Base-by-base conservation (phyloP, 2,113 vertebrate genomes). In the Mionectes macconnelli region DNA sequence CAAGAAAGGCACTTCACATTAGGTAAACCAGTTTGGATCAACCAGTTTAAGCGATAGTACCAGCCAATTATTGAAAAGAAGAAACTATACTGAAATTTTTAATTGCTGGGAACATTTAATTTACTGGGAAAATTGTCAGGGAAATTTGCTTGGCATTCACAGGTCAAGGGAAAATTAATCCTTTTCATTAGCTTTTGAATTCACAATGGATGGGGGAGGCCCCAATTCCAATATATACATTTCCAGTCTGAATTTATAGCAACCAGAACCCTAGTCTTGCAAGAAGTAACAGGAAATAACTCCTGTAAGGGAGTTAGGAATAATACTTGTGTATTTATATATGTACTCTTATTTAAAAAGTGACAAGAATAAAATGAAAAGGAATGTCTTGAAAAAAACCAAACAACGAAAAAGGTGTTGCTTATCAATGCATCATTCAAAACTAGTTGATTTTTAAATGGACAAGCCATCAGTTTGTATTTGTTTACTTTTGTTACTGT, bases 201-300 rank as follows among this genome's bases (percentile, higher is more conserved):
- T 87, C n/a, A 44, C 24, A 74, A 16, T 6, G 9, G n/a, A 42
- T 31, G 7, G 24, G 12, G 27, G 6, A 87, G 11, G 20, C 6
- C 4, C 2, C 8, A 49, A 0, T 56, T 81, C 18, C 23, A 35
- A 40, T n/a, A 52, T 9, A 17, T 16, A 30, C 1, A 20, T 79
- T 70, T 75, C 10, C 16, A 76, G 14, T 62, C 20, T 63, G 47
- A 67, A 70, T 52, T 78, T 72, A 47, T 23, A 47, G 8, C 12
- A 68, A 21, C 7, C 15, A 37, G 42, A 76, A 42, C 14, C 12
- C 2, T 50, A 63, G 13, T 70, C n/a, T 63, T 31, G 6, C 8
- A 31, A 37, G 23, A 76, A 50, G 11, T 31, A 59, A 57, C 12
- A 33, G 12, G 2, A 63, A 1, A 15, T 27, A 66, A 3, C 0